phyloP scores from a whole-genome alignment of 64 coral and sea anemone genomes.

The Trachythela sp. region DNA sequence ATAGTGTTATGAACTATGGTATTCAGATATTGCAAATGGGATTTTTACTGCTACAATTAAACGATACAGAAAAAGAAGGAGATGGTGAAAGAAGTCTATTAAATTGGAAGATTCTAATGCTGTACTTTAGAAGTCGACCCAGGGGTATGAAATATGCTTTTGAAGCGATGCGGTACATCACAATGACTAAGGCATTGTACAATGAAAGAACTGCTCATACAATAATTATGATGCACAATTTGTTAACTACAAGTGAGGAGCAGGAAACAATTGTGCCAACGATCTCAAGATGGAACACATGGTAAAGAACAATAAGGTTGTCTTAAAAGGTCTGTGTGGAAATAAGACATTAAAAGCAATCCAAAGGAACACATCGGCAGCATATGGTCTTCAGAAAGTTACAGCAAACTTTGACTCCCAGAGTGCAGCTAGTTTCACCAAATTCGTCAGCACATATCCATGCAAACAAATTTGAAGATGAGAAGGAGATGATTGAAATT shows the following conservation, averaged over 20 bases:
- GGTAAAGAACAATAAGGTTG: conserved; percentile 36
- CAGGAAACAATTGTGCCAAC: conserved; percentile 6
- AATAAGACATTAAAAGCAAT: conserved; percentile 59
- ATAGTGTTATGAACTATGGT: conserved; percentile 50
- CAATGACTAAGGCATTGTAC: background rate
- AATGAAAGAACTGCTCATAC: background rate
- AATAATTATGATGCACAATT: background rate
- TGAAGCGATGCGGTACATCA: background rate
- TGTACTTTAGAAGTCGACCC: background rate
- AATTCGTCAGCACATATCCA: conserved; percentile 27
- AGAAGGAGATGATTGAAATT: conserved; percentile 47
- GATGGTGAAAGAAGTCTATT: conserved; percentile 48
- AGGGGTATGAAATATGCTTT: background rate
- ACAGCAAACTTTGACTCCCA: conserved; percentile 34
- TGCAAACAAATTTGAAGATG: conserved; percentile 55
- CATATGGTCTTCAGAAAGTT: conserved; percentile 48
- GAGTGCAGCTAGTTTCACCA: conserved; percentile 30
- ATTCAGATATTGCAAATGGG: conserved; percentile 48
- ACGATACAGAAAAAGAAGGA: conserved; percentile 68
- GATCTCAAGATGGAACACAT: conserved; percentile 44
- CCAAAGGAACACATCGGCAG: conserved; percentile 38
- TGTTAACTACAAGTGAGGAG: conserved; percentile 13
- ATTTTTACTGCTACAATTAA: conserved; percentile 46
- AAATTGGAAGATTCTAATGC: background rate
- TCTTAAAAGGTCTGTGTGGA: conserved; percentile 21